phyloP scores from a whole-genome alignment of 1,140 invertebrate species.

The Pemphigus obesinymphae region DNA sequence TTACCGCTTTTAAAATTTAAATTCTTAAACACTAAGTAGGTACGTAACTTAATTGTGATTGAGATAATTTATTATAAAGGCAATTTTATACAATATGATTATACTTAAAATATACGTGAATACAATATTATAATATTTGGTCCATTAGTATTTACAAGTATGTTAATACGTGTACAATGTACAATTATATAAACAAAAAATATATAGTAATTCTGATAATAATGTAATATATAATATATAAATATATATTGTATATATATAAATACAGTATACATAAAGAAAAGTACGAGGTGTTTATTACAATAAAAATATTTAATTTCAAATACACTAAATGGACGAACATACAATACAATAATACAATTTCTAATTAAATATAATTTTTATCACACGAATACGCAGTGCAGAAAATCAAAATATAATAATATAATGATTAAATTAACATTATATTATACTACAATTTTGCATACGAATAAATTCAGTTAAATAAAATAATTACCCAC shows the following conservation, averaged over 20 bases:
- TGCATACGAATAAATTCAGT: neutral
- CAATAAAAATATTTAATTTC: neutral
- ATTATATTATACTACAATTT: neutral
- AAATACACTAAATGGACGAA: neutral
- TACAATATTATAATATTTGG: slow-evolving; percentile 6
- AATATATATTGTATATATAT: neutral
- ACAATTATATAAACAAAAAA: neutral
- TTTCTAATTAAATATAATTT: neutral
- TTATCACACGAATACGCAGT: slow-evolving; percentile 4
- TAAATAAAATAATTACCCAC: neutral
- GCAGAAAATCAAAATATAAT: neutral
- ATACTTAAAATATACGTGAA: neutral
- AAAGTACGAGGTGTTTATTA: slow-evolving; percentile 9
- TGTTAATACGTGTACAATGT: neutral
- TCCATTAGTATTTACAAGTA: neutral
- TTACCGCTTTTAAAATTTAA: neutral
- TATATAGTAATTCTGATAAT: neutral
- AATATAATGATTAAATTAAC: neutral
- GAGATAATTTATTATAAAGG: slow-evolving; percentile 7
- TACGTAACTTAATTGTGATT: slow-evolving; percentile 24
- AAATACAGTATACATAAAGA: neutral
- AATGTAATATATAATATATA: neutral
- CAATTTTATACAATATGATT: neutral
- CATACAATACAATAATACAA: neutral
- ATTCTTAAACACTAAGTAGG: slow-evolving; percentile 13